phyloP scores from a whole-genome alignment of 2,888 invertebrate species.

The Calameuta pallipes region DNA sequence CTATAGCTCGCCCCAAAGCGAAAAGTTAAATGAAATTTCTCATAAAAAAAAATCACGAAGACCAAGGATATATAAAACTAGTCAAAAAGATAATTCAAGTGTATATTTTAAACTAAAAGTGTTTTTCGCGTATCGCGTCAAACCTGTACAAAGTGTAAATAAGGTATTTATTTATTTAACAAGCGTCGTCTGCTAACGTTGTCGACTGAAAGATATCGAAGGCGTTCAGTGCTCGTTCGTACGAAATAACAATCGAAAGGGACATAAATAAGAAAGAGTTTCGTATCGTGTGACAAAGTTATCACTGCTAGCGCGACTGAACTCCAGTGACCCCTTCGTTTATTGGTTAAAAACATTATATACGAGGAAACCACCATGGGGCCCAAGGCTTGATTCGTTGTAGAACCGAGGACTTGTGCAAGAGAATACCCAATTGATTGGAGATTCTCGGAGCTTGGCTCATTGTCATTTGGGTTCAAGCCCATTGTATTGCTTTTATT shows the following conservation, averaged over 20 bases:
- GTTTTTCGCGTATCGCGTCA: slow-evolving; percentile 1
- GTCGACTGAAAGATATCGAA: neutral
- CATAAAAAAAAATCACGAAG: slow-evolving; percentile 17
- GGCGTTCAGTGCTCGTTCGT: slow-evolving; percentile 16
- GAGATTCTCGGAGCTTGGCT: neutral
- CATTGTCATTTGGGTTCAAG: neutral
- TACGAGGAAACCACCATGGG: neutral
- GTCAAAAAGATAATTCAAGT: slow-evolving; percentile 34
- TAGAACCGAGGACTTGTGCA: neutral
- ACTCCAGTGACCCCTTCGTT: neutral
- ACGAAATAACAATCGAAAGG: neutral
- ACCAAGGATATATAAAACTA: slow-evolving; percentile 52
- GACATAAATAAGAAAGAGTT: neutral
- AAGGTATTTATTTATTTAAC: slow-evolving; percentile 18
- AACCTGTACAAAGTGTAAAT: slow-evolving; percentile 36
- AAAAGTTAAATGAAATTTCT: slow-evolving; percentile 12
- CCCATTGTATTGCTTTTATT: neutral
- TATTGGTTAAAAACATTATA: neutral
- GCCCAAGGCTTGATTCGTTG: neutral
- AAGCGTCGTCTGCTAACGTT: slow-evolving; percentile 10
- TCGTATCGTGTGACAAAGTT: neutral
- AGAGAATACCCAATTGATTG: neutral
- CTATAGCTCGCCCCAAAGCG: slow-evolving; percentile 24
- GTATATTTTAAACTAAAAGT: slow-evolving; percentile 12
- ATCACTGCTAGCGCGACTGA: neutral